These are phyloP conservation scores for Tridacna crocea DNA, from an alignment of 2,888 invertebrate genomes.

Conservation along the genomic window DNA sequence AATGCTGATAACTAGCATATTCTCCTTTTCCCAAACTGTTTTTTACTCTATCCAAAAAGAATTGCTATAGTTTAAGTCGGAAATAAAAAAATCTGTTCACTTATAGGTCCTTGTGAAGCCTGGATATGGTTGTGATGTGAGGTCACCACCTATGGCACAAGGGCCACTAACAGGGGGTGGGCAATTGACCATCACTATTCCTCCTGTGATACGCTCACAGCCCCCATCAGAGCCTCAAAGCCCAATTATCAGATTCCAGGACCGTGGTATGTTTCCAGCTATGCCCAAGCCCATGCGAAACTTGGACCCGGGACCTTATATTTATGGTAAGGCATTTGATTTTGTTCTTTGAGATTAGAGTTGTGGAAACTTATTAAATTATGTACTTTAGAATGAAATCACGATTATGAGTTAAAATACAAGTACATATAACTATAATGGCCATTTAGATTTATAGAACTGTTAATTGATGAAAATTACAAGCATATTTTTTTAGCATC, in stretches of 20 bases:
- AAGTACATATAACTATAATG: too few relatives aligned
- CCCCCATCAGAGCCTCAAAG: constrained; percentile 22
- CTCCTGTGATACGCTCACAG: constrained; percentile 7
- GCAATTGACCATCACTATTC: constrained; percentile 4
- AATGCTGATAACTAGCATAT: too few relatives aligned
- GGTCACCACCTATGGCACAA: constrained; percentile 42
- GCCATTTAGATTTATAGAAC: too few relatives aligned
- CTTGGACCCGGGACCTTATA: constrained; percentile 13
- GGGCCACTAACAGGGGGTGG: neutral
- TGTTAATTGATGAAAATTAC: too few relatives aligned
- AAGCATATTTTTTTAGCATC: too few relatives aligned
- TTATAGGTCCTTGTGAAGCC: constrained; percentile 81
- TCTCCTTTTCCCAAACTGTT: too few relatives aligned
- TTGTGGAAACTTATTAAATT: too few relatives aligned
- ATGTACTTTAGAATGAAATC: too few relatives aligned
- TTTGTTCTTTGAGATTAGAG: too few relatives aligned
- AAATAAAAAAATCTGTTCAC: neutral
- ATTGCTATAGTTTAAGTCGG: too few relatives aligned
- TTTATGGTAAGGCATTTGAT: constrained; percentile 12
- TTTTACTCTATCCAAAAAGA: too few relatives aligned
- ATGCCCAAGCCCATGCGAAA: constrained; percentile 17
- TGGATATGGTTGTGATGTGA: constrained; percentile 83
- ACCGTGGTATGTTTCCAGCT: neutral
- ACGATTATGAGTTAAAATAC: too few relatives aligned
- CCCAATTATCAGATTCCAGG: constrained; percentile 3